These are phyloP conservation scores for Todus mexicanus DNA, from an alignment of 2,797 vertebrate species.

Conservation along the genomic window DNA sequence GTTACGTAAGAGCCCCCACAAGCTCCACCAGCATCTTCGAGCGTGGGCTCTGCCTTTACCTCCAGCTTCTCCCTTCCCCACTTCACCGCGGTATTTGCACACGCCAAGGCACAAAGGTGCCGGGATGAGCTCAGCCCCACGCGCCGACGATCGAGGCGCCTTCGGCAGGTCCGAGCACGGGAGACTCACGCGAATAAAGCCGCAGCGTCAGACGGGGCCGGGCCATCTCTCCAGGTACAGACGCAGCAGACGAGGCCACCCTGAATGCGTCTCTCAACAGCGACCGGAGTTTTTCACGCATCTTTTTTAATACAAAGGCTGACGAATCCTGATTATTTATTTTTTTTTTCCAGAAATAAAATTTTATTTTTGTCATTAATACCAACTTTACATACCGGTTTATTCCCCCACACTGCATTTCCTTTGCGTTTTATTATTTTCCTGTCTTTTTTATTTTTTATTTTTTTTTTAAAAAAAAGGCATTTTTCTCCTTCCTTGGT, in stretches of 20 bases:
- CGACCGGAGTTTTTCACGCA: too few species aligned
- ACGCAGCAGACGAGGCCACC: not conserved
- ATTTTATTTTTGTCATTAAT: constrained; percentile 50
- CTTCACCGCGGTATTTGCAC: not conserved
- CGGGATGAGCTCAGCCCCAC: not conserved
- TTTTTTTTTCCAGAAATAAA: constrained; percentile 72
- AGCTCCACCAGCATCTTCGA: not conserved
- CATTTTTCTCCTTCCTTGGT: not conserved
- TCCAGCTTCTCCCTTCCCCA: not conserved
- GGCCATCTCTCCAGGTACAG: not conserved
- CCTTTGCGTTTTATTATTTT: constrained; percentile 14
- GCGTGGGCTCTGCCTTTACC: constrained; percentile 23
- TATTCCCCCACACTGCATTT: constrained; percentile 57
- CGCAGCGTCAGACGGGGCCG: not conserved
- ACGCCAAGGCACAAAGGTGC: not conserved
- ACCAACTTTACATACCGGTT: constrained; percentile 64
- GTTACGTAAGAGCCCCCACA: constrained; percentile 26
- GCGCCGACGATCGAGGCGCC: not conserved
- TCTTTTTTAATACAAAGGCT: constrained; percentile 59
- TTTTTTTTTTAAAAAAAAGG: not conserved
- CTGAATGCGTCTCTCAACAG: too few species aligned
- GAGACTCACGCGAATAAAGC: not conserved
- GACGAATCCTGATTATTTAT: constrained; percentile 10
- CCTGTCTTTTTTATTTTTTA: not conserved
- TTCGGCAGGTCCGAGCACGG: not conserved